Evolutionary conservation across 1,140 invertebrate genomes (phyloP).

Genomic region (Hycleus phaleratus): DNA sequence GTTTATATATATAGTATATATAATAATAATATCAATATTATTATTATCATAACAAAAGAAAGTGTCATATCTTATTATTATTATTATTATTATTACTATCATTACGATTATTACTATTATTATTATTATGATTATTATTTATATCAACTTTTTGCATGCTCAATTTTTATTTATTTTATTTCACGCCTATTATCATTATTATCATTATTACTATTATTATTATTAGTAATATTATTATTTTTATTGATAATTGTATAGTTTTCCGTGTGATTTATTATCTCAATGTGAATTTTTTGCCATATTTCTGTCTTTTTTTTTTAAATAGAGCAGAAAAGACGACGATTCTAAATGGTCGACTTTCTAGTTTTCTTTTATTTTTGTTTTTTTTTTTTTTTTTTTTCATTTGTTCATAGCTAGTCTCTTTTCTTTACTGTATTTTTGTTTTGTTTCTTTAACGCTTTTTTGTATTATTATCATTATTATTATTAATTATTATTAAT

Average conservation of each 20-base stretch:
- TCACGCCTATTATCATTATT: too few species aligned
- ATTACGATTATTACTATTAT: background rate
- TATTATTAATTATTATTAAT: background rate
- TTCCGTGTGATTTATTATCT: slow-evolving; percentile 16
- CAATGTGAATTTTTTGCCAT: slow-evolving; percentile 22
- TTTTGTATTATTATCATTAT: background rate
- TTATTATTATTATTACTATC: background rate
- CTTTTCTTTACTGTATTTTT: slow-evolving; percentile 11
- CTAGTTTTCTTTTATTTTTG: background rate
- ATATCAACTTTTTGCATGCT: slow-evolving; percentile 6
- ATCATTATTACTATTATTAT: too few species aligned
- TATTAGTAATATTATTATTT: too few species aligned
- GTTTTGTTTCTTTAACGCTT: slow-evolving; percentile 11
- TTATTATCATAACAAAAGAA: slow-evolving; percentile 4
- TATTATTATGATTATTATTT: background rate
- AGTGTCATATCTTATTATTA: slow-evolving; percentile 19
- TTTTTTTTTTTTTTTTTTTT: slow-evolving; percentile 16
- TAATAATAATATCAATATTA: background rate
- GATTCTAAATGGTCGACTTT: background rate
- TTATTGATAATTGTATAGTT: slow-evolving; percentile 8
- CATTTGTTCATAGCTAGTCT: slow-evolving; percentile 27
- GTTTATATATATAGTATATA: background rate
- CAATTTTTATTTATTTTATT: slow-evolving; percentile 7
- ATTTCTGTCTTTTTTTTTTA: slow-evolving; percentile 5
- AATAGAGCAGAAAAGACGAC: background rate